Percentiles rank a stretch among this genome's conserved stretches.
Evolutionary conservation across 2,113 vertebrate species (phyloP).

Genomic region (Fregata magnificens): DNA sequence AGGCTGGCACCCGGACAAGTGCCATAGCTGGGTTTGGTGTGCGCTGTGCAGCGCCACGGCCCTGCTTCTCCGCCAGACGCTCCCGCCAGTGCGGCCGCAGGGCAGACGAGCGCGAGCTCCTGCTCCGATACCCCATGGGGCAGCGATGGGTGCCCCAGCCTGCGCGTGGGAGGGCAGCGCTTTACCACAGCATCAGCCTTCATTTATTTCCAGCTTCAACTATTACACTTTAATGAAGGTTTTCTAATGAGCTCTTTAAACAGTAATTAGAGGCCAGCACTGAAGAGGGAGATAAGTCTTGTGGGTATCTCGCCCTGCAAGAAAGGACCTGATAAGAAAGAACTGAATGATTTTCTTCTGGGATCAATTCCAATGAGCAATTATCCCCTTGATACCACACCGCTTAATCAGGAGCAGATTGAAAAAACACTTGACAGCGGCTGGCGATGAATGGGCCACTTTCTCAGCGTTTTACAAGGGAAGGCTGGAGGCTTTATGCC

Average conservation of each 20-base stretch:
- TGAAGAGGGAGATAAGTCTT: slow-evolving; percentile 47
- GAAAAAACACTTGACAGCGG: slow-evolving; percentile 33
- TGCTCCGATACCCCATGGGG: neutral
- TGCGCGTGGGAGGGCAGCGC: neutral
- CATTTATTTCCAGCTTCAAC: neutral
- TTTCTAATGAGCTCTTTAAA: slow-evolving; percentile 65
- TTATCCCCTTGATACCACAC: slow-evolving; percentile 41
- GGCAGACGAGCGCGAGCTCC: neutral
- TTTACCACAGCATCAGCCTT: neutral
- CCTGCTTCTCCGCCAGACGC: fast-evolving
- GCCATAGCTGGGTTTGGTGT: neutral
- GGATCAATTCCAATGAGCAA: slow-evolving; percentile 50
- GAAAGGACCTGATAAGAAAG: slow-evolving; percentile 61
- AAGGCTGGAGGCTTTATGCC: neutral
- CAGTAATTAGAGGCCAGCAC: slow-evolving; percentile 18
- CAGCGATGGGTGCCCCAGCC: neutral
- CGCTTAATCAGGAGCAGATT: slow-evolving; percentile 37
- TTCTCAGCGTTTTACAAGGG: neutral
- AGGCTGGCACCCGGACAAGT: neutral
- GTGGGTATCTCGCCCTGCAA: neutral
- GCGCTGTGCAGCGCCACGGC: fast-evolving
- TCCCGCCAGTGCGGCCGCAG: neutral
- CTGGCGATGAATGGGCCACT: slow-evolving; percentile 11
- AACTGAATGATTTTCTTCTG: slow-evolving; percentile 61
- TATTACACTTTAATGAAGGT: slow-evolving; percentile 12